Conservation (phyloP, 1,140 invertebrate species). For the Drosophila willistoni region DNA sequence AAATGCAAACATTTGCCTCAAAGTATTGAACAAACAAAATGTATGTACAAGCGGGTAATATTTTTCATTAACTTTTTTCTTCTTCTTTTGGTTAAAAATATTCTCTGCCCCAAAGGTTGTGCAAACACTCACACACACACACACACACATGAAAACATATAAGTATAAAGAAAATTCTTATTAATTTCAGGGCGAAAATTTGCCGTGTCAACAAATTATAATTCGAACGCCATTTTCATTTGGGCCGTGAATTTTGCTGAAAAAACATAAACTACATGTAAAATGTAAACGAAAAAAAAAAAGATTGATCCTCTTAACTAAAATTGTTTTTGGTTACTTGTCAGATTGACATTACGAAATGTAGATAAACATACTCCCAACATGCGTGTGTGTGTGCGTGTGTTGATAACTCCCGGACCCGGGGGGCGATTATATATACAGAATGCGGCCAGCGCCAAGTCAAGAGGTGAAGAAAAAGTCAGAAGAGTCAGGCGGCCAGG, state of each 20-base stretch:
- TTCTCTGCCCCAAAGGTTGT: slow-evolving; percentile 15
- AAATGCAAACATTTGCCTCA: slow-evolving; percentile 71
- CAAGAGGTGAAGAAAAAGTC: slow-evolving; percentile 45
- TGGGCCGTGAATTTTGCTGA: slow-evolving; percentile 38
- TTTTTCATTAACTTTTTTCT: slow-evolving; percentile 54
- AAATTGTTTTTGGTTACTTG: slow-evolving; percentile 39
- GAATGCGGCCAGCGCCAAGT: slow-evolving; percentile 57
- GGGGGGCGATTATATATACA: slow-evolving; percentile 53
- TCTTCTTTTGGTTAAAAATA: slow-evolving; percentile 5
- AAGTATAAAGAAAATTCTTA: slow-evolving; percentile 39
- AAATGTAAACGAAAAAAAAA: slow-evolving; percentile 38
- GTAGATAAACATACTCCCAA: slow-evolving; percentile 29
- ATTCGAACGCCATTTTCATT: slow-evolving; percentile 63
- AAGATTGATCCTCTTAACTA: slow-evolving; percentile 34
- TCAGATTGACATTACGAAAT: slow-evolving; percentile 66
- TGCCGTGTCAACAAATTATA: slow-evolving; percentile 63
- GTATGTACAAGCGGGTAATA: slow-evolving; percentile 38
- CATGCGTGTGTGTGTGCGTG: slow-evolving; percentile 50
- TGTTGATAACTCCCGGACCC: slow-evolving; percentile 40
- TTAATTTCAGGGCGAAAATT: slow-evolving; percentile 57
- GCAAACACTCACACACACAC: slow-evolving; percentile 31
- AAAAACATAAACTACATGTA: background rate
- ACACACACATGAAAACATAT: slow-evolving; percentile 15
- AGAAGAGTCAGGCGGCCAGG: slow-evolving; percentile 36
- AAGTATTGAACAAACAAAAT: slow-evolving; percentile 69